Evolutionary conservation across 2,888 invertebrate genomes (phyloP).

Genomic region (Drosophila subquinaria): DNA sequence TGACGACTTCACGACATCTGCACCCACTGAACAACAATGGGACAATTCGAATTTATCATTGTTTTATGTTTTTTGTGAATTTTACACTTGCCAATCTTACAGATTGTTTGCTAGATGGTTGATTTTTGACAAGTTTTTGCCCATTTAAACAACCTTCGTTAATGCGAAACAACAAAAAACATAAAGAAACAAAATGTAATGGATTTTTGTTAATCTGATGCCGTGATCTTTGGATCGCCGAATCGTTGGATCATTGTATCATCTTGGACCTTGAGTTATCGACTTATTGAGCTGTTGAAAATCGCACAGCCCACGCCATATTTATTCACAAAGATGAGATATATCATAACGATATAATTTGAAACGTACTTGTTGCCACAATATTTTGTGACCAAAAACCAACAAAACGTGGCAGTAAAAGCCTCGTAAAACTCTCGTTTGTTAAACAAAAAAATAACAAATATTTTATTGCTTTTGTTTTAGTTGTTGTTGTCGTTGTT

Average conservation of each 20-base stretch:
- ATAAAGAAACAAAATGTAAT: constrained; percentile 49
- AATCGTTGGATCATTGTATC: constrained; percentile 39
- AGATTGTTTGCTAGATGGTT: constrained; percentile 40
- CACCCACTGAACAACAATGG: constrained; percentile 73
- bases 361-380: constrained; percentile 10
- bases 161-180: constrained; percentile 24
- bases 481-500: constrained; percentile 1
- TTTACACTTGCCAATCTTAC: constrained; percentile 54
- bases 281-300: constrained; percentile 58
- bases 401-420: constrained; percentile 16
- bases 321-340: constrained; percentile 4
- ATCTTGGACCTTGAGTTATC: constrained; percentile 69
- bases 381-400: constrained; percentile 21
- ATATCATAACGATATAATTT: constrained; percentile 3
- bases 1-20: constrained; percentile 76
- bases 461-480: constrained; percentile 26
- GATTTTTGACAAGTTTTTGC: constrained; percentile 59
- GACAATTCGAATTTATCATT: constrained; percentile 52
- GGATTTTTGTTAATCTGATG: constrained; percentile 53
- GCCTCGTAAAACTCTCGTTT: constrained; percentile 13
- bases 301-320: constrained; percentile 52
- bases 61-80: constrained; percentile 18
- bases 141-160: constrained; percentile 65
- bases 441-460: background rate
- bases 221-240: constrained; percentile 21